Conservation (phyloP, 2,113 vertebrate genomes). For the Urocitellus parryii region DNA sequence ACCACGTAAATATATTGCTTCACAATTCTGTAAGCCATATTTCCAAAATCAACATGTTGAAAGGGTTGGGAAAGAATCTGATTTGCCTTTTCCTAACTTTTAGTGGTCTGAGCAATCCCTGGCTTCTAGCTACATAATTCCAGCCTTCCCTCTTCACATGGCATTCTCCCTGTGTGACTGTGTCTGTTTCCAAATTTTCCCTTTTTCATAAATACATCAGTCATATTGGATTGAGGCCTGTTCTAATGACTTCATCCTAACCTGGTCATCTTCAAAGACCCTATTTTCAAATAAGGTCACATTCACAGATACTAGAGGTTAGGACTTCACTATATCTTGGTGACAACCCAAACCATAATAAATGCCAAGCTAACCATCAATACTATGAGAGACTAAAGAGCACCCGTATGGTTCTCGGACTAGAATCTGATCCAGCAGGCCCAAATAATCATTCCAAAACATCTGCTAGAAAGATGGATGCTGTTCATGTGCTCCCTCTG, state of each 20-base stretch:
- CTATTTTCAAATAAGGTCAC: conserved; percentile 11
- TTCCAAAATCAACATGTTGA: conserved; percentile 1
- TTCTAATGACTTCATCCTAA: neutral
- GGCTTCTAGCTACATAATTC: neutral
- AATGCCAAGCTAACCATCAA: neutral
- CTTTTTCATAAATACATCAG: neutral
- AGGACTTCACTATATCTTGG: neutral
- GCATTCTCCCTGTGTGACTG: neutral
- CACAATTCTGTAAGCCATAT: neutral
- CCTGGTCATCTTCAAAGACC: neutral
- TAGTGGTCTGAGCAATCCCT: neutral
- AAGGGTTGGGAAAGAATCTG: neutral
- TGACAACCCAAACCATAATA: neutral
- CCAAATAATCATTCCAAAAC: neutral
- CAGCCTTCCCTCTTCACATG: neutral
- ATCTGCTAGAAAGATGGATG: neutral
- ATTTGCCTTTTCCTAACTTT: neutral
- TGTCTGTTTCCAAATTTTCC: neutral
- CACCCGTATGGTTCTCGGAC: neutral
- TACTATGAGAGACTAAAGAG: neutral
- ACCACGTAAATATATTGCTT: neutral
- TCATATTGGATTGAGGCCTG: neutral
- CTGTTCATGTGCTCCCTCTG: neutral
- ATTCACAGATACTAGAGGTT: neutral
- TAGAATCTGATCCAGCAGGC: neutral